Conservation (phyloP, 2,113 vertebrate genomes). For the Malurus elegans region DNA sequence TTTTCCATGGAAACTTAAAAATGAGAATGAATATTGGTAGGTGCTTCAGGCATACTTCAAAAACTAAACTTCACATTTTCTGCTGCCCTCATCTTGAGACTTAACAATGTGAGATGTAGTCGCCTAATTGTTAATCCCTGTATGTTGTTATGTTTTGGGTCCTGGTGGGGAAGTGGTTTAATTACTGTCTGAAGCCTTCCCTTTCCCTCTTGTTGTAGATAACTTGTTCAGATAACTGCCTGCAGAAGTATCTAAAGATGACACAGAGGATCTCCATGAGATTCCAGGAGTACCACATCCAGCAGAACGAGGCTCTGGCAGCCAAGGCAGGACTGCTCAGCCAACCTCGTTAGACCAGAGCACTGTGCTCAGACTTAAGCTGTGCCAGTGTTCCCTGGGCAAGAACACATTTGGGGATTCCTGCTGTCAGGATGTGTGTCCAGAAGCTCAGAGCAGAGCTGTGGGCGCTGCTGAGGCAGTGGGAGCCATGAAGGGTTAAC, state of each 20-base stretch:
- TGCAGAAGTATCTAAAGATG: constrained; percentile 99
- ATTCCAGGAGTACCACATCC: constrained; percentile 98
- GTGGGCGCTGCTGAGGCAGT: constrained; percentile 7
- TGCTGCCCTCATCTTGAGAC: neutral
- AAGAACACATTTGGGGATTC: neutral
- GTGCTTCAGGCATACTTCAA: neutral
- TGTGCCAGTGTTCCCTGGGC: neutral
- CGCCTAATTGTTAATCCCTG: neutral
- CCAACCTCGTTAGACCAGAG: constrained; percentile 78
- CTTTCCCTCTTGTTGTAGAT: constrained; percentile 72
- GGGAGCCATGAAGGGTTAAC: constrained; percentile 24
- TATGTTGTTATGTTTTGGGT: neutral
- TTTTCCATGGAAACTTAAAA: neutral
- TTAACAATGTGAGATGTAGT: neutral
- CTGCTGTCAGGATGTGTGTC: neutral
- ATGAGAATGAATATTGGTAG: neutral
- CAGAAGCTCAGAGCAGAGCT: neutral
- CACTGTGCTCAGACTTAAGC: neutral
- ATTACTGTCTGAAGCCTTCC: neutral
- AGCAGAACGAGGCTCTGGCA: constrained; percentile 97
- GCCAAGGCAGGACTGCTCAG: constrained; percentile 92
- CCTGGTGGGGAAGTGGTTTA: neutral
- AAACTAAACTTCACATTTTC: neutral
- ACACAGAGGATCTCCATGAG: constrained; percentile 98
- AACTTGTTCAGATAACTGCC: constrained; percentile 91